Percentiles rank a stretch among this genome's conserved stretches.
Conservation (phyloP, 1,140 invertebrate genomes). For the Bombus waltoni region DNA sequence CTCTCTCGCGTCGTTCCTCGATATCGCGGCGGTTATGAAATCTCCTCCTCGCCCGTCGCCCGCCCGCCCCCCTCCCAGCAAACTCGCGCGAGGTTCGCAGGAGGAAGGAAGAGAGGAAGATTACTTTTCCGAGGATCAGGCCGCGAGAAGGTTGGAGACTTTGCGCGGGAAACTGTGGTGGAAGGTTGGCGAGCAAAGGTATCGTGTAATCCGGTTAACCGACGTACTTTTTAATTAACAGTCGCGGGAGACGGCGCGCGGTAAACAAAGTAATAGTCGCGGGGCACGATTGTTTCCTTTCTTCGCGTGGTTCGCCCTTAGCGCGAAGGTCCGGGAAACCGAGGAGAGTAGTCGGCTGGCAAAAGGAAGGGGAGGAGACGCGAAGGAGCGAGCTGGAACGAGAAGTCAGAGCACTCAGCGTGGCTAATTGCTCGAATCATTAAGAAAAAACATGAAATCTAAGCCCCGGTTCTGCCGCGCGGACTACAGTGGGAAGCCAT, state of each 20-base stretch:
- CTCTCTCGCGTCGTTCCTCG: neutral
- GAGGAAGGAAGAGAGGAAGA: too few relatives aligned
- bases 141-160: neutral
- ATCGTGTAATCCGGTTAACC: neutral
- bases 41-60: too few relatives aligned
- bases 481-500: slow-evolving; percentile 77
- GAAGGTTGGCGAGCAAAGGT: neutral
- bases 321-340: slow-evolving; percentile 48
- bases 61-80: too few relatives aligned
- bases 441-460: slow-evolving; percentile 83
- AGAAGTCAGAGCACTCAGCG: slow-evolving; percentile 82
- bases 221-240: slow-evolving; percentile 30
- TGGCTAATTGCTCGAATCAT: slow-evolving; percentile 83
- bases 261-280: slow-evolving; percentile 53
- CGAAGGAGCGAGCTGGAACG: slow-evolving; percentile 70
- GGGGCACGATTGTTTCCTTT: slow-evolving; percentile 45
- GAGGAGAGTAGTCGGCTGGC: neutral
- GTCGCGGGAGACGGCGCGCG: slow-evolving; percentile 9
- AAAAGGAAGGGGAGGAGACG: slow-evolving; percentile 63
- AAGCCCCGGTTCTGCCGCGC: slow-evolving; percentile 69
- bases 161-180: neutral
- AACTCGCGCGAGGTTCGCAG: too few relatives aligned
- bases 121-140: neutral
- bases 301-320: slow-evolving; percentile 47
- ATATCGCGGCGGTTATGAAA: neutral